Percentiles rank a stretch among this genome's conserved stretches.
phyloP scores from a whole-genome alignment of 2,113 vertebrate genomes.

The Choloepus hoffmanni region DNA sequence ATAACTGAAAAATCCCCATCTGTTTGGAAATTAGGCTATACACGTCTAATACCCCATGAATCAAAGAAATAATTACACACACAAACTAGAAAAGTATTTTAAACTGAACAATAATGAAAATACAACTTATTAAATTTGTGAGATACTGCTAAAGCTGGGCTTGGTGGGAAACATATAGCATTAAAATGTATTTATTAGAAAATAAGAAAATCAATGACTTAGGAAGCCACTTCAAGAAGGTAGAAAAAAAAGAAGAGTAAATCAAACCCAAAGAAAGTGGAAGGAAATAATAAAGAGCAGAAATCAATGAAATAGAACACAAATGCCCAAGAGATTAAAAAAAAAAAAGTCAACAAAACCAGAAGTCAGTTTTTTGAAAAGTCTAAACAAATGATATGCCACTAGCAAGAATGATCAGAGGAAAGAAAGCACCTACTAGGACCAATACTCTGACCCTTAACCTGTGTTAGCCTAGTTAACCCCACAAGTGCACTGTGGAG shows the following conservation, averaged over 20 bases:
- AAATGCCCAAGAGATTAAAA: background rate
- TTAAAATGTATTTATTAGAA: background rate
- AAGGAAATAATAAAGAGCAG: background rate
- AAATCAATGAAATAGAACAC: background rate
- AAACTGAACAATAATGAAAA: background rate
- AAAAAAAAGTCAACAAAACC: background rate
- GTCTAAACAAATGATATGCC: background rate
- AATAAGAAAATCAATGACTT: background rate
- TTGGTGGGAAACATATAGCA: background rate
- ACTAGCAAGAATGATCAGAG: background rate
- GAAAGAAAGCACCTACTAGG: accelerated
- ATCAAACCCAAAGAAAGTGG: background rate
- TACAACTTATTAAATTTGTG: background rate
- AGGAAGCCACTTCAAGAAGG: background rate
- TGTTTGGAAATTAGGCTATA: background rate
- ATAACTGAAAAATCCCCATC: background rate
- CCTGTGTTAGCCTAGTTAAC: background rate
- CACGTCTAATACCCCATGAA: background rate
- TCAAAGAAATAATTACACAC: background rate
- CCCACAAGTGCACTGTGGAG: background rate
- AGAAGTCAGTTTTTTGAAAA: background rate
- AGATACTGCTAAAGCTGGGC: background rate
- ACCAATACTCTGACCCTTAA: accelerated
- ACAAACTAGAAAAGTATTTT: background rate
- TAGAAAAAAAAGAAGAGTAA: background rate